Percentiles rank a stretch among this genome's conserved stretches.
Conservation (phyloP, 2,888 invertebrate species). For the Andrena fulva region DNA sequence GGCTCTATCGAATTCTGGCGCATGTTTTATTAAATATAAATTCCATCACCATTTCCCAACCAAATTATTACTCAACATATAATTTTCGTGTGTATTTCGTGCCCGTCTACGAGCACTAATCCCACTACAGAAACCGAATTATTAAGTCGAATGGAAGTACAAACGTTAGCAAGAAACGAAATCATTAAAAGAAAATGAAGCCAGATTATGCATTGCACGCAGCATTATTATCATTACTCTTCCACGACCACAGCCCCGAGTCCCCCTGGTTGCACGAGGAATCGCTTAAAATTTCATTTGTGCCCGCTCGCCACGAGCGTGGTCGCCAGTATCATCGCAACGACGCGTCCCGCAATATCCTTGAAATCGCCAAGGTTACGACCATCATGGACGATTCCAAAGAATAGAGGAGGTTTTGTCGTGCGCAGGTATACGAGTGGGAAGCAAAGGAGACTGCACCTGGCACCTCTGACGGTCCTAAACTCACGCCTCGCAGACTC, state of each 20-base stretch:
- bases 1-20: too few species aligned
- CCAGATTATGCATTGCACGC: background rate
- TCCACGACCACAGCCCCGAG: background rate
- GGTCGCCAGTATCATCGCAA: background rate
- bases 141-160: too few species aligned
- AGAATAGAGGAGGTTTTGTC: conserved; percentile 50
- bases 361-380: conserved; percentile 50
- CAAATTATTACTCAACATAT: too few species aligned
- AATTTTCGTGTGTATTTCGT: too few species aligned
- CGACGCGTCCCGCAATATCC: conserved; percentile 2
- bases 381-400: conserved; percentile 23
- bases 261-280: background rate
- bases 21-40: too few species aligned
- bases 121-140: too few species aligned
- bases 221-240: background rate
- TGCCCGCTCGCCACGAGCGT: conserved; percentile 11
- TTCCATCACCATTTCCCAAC: too few species aligned
- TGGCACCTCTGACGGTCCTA: conserved; percentile 53
- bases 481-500: conserved; percentile 67
- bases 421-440: conserved; percentile 59
- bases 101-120: too few species aligned
- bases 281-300: background rate
- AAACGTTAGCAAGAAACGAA: background rate
- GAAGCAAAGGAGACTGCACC: conserved; percentile 56
- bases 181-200: background rate